A percentile compares a stretch with the other conserved stretches of the same genome.
These are phyloP conservation scores for Sturmia bella DNA, from an alignment of 2,888 invertebrate genomes.

Conservation along the genomic window DNA sequence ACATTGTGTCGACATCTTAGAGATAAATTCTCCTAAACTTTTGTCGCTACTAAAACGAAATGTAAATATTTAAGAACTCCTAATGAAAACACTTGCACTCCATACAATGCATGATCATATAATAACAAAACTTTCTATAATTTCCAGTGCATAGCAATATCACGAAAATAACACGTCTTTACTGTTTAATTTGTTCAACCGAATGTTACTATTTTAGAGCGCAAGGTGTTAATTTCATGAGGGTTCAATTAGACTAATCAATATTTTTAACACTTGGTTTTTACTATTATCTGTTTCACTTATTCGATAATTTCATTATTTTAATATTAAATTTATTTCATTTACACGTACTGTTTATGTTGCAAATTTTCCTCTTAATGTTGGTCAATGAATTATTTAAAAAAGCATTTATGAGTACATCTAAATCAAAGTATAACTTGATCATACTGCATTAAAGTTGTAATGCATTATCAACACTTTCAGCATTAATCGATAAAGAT, in stretches of 20 bases:
- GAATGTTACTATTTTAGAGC: not conserved
- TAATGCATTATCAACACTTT: too few species aligned
- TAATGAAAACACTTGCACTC: conserved; percentile 14
- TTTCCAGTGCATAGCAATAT: not conserved
- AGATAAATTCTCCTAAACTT: conserved; percentile 37
- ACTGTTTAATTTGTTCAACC: not conserved
- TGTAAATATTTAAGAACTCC: conserved; percentile 71
- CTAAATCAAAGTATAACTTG: too few species aligned
- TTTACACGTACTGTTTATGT: too few species aligned
- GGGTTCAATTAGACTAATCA: conserved; percentile 77
- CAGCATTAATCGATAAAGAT: too few species aligned
- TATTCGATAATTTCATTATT: conserved; percentile 1
- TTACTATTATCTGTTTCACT: not conserved
- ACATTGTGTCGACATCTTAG: conserved; percentile 59
- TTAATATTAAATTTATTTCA: conserved; percentile 27
- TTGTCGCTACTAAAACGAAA: conserved; percentile 74
- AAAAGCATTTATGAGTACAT: too few species aligned
- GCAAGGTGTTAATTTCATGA: conserved; percentile 80
- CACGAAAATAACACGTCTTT: not conserved
- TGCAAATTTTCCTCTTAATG: too few species aligned
- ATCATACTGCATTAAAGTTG: too few species aligned
- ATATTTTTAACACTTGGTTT: conserved; percentile 48
- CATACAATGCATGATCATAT: not conserved
- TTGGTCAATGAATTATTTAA: too few species aligned
- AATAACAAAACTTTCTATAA: not conserved